These are phyloP conservation scores for Tangara arthus DNA, from an alignment of 2,797 vertebrate species.

Conservation along the genomic window DNA sequence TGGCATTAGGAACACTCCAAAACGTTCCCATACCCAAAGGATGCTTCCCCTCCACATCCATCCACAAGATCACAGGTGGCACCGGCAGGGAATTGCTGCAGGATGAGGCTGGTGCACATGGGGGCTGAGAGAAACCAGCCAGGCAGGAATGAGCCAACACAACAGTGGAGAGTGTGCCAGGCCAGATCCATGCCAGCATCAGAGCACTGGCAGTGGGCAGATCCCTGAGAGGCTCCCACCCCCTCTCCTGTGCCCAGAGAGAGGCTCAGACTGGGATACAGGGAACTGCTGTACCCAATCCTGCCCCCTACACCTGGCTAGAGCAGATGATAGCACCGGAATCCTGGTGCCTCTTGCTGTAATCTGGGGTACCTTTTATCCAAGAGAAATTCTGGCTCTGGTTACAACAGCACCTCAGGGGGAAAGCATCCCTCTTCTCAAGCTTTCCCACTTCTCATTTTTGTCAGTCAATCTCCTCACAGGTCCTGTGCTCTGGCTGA, in stretches of 20 bases:
- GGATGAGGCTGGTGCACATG: neutral
- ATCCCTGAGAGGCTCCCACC: neutral
- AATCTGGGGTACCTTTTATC: neutral
- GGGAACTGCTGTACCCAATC: neutral
- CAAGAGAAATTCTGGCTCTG: neutral
- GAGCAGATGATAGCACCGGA: neutral
- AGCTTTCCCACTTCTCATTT: neutral
- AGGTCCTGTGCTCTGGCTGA: neutral
- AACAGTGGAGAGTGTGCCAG: neutral
- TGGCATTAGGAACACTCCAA: neutral
- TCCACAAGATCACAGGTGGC: no score
- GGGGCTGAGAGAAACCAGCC: neutral
- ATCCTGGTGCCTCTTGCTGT: neutral
- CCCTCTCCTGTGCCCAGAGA: neutral
- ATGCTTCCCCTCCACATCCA: fast-evolving
- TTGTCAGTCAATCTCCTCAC: neutral
- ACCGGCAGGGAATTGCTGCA: neutral
- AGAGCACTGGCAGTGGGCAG: neutral
- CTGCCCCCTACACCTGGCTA: no score
- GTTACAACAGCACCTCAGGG: neutral
- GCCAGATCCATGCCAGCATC: neutral
- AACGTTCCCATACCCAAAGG: fast-evolving
- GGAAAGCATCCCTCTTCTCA: neutral
- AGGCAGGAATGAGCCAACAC: neutral
- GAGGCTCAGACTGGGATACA: neutral